phyloP scores from a whole-genome alignment of 1,140 invertebrate species.

The Muscidifurax raptorellus region DNA sequence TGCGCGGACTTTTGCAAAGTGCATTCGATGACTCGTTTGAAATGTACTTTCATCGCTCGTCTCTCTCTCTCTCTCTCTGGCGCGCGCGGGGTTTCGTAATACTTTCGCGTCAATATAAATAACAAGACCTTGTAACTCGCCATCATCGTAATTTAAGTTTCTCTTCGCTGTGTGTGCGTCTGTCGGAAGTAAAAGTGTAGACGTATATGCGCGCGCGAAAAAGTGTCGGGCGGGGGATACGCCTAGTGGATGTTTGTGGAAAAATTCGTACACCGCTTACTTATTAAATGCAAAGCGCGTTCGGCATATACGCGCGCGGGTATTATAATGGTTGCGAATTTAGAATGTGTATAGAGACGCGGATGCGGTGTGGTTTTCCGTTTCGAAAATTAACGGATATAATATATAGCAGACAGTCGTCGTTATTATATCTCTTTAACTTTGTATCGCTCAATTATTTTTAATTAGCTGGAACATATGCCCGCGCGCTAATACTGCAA shows the following conservation, averaged over 20 bases:
- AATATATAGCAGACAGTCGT: too few relatives aligned
- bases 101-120: constrained; percentile 43
- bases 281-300: background rate
- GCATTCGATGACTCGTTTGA: constrained; percentile 34
- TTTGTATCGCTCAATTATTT: background rate
- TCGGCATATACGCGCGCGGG: background rate
- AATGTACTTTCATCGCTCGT: constrained; percentile 29
- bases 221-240: background rate
- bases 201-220: background rate
- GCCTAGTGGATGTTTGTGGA: background rate
- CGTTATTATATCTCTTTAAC: too few relatives aligned
- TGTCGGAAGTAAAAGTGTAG: constrained; percentile 30
- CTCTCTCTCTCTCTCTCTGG: background rate
- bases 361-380: too few relatives aligned
- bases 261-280: background rate
- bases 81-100: constrained; percentile 21
- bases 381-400: too few relatives aligned
- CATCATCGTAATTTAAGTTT: constrained; percentile 38
- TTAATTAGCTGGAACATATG: background rate
- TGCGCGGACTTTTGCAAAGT: constrained; percentile 23
- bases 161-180: background rate
- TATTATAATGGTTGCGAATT: too few relatives aligned
- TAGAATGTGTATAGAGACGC: too few relatives aligned
- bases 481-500: background rate
- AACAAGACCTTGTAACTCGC: constrained; percentile 43